Evolutionary conservation across 2,888 invertebrate species (phyloP).

Genomic region (Molanna angustata): DNA sequence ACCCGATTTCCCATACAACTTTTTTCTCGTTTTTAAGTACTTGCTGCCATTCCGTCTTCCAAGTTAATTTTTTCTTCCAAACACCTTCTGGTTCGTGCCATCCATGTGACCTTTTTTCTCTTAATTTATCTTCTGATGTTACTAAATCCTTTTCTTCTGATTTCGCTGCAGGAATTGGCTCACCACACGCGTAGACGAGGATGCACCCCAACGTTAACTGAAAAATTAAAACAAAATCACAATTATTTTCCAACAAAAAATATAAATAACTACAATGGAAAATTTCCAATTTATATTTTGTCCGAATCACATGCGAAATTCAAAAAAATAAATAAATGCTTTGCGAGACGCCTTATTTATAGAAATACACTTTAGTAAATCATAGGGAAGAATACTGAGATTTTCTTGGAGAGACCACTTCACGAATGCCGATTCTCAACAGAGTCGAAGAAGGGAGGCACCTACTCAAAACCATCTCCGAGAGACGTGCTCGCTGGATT

Average conservation of each 20-base stretch:
- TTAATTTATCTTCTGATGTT: constrained; percentile 41
- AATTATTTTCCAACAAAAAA: too few species aligned
- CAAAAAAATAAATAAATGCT: too few species aligned
- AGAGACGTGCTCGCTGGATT: too few species aligned
- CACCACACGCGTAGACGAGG: constrained; percentile 45
- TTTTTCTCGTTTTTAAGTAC: constrained; percentile 76
- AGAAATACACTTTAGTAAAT: too few species aligned
- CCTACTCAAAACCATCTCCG: too few species aligned
- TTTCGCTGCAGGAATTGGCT: constrained; percentile 40
- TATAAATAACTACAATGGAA: not conserved
- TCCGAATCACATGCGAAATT: too few species aligned
- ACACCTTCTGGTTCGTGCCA: constrained; percentile 63
- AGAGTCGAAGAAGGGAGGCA: too few species aligned
- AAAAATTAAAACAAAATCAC: constrained; percentile 36
- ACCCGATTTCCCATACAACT: constrained; percentile 67
- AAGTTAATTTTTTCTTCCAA: constrained; percentile 79
- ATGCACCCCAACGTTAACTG: constrained; percentile 61
- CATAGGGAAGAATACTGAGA: too few species aligned
- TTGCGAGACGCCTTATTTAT: too few species aligned
- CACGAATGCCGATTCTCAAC: too few species aligned
- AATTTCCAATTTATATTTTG: too few species aligned
- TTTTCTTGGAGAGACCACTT: too few species aligned
- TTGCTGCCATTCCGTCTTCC: constrained; percentile 81
- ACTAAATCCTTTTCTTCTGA: constrained; percentile 32
- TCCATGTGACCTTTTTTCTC: constrained; percentile 57